Evolutionary conservation across 2,888 invertebrate genomes (phyloP), one percentile per base, ranked within the genome.

Genomic region (Deladenus siricidicola): DNA sequence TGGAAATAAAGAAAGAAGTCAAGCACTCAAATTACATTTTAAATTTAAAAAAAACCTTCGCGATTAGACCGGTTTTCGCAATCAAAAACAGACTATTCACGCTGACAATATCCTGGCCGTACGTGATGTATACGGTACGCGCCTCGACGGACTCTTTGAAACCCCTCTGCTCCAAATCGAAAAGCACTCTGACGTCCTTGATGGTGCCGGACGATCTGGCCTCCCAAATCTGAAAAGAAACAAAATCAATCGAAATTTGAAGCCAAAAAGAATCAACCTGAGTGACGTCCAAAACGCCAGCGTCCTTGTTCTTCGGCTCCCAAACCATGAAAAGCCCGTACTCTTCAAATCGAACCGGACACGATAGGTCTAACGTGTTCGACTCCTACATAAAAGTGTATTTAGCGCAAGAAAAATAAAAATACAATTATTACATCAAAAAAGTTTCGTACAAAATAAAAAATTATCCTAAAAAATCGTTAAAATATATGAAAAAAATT

Each of bases 41-140:
- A n/a, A n/a, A n/a, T n/a, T n/a, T n/a, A n/a, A n/a, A n/a, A n/a
- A n/a, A n/a, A n/a, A 93, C 94, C 87, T 90, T 91, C 49, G 96
- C 94, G 23, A 88, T 89, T 68, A 88, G 88, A 21, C 88, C 86
- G 83, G 91, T 90, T 17, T 90, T 88, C 79, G 92, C 94, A 65
- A 96, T 89, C 73, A 98, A 88, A 63, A 93, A 93, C 78, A 93
- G 92, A 82, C 93, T 93, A 82, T 89, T 92, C 80, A 96, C 92
- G 82, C 94, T 96, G 80, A 99, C 98, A 81, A 98, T 89, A 83
- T 99, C 98, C 19, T 90, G 89, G 14, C 96, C 96, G 79, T 92
- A 92, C 82, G 96, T 96, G 78, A 98, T 90, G 63, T 94, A 93
- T 53, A 98, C 83, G 4, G 93, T 92, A 79, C 91, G 88, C 66